Conservation (phyloP, 2,113 vertebrate species). For the Dicerorhinus sumatrensis region DNA sequence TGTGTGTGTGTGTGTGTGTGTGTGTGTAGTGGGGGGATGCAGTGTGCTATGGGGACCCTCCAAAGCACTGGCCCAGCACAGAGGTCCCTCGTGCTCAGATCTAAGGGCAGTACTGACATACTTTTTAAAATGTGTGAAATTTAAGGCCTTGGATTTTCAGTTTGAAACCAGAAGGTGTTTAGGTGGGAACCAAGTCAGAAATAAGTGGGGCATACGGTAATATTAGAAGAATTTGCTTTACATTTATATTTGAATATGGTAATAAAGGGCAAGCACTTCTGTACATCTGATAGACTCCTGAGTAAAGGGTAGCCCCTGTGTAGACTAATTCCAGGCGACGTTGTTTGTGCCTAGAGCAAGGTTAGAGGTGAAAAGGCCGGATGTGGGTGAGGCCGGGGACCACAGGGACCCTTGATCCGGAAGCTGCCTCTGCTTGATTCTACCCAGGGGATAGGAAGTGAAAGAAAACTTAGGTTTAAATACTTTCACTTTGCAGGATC, state of each 20-base stretch:
- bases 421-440: conserved; percentile 29
- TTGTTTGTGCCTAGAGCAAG: not conserved
- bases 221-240: not conserved
- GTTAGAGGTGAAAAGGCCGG: not conserved
- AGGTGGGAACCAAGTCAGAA: conserved; percentile 36
- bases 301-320: not conserved
- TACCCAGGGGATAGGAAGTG: not conserved
- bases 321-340: not conserved
- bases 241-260: not conserved
- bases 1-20: not conserved
- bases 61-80: not conserved
- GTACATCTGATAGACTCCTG: not conserved
- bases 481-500: conserved; percentile 67
- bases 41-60: not conserved
- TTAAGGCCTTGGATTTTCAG: conserved; percentile 5
- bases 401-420: not conserved
- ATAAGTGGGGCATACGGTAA: not conserved
- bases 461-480: conserved; percentile 71
- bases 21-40: not conserved
- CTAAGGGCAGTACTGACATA: not conserved
- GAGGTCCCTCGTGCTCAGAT: not conserved
- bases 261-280: not conserved
- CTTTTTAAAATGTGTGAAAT: not conserved
- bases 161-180: conserved; percentile 10
- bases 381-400: not conserved